A percentile compares a stretch with the other conserved stretches of the same genome.
phyloP scores from a whole-genome alignment of 2,797 vertebrate species.

The Falco cherrug region DNA sequence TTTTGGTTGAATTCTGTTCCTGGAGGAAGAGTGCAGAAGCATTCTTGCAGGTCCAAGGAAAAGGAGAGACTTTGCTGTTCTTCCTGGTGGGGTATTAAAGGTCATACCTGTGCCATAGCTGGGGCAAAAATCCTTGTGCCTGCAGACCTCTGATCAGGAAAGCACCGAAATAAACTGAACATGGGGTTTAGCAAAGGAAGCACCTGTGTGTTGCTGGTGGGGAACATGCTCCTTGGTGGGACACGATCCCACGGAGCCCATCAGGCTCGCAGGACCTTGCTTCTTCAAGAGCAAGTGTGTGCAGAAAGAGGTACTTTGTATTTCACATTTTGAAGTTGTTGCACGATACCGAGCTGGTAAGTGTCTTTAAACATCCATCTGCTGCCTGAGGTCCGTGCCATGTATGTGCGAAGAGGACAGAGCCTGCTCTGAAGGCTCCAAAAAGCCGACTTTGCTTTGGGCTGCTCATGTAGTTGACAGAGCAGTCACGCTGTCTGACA shows the following conservation, averaged over 20 bases:
- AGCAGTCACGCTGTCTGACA: too few species aligned
- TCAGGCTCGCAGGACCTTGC: background rate
- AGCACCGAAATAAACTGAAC: background rate
- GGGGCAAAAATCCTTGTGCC: background rate
- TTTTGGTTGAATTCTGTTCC: background rate
- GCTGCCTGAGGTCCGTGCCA: background rate
- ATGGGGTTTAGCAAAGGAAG: background rate
- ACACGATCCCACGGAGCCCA: background rate
- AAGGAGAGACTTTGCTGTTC: background rate
- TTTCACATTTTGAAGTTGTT: background rate
- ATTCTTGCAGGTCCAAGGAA: background rate
- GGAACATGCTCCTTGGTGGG: background rate
- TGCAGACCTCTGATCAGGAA: background rate
- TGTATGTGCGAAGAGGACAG: background rate
- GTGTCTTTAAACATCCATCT: background rate
- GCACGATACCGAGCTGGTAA: background rate
- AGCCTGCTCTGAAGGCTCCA: background rate
- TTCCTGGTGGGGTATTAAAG: too few species aligned
- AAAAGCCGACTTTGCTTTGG: background rate
- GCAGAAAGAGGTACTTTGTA: background rate
- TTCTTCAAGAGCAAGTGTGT: background rate
- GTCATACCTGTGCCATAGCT: background rate
- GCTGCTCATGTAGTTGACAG: background rate
- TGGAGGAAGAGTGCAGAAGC: background rate
- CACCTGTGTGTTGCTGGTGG: rapidly evolving